Evolutionary conservation across 2,888 invertebrate genomes (phyloP).

Genomic region (Dryococelus australis): DNA sequence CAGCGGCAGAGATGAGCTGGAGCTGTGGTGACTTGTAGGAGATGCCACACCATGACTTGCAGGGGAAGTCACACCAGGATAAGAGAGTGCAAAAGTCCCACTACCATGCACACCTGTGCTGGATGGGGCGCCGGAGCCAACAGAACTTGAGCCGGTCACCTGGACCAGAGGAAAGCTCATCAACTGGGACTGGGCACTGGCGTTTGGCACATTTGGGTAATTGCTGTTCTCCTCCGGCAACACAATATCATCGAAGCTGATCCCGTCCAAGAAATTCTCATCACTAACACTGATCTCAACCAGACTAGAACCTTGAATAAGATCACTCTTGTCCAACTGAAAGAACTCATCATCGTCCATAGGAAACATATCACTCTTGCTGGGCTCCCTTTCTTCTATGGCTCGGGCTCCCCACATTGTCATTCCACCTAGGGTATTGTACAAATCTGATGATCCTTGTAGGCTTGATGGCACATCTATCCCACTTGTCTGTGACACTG

Average conservation of each 20-base stretch:
- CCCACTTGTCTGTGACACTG: conserved; percentile 55
- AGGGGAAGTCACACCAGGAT: conserved; percentile 51
- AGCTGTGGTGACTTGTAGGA: conserved; percentile 72
- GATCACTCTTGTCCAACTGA: conserved; percentile 76
- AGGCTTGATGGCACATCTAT: conserved; percentile 52
- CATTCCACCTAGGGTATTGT: conserved; percentile 58
- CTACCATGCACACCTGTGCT: conserved; percentile 49
- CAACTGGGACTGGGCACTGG: conserved; percentile 25
- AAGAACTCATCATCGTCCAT: conserved; percentile 92
- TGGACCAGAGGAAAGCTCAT: conserved; percentile 47
- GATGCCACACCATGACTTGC: conserved; percentile 60
- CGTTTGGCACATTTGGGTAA: conserved; percentile 58
- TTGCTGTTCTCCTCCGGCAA: conserved; percentile 72
- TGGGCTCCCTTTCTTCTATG: conserved; percentile 35
- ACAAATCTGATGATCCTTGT: conserved; percentile 57
- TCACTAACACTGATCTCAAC: conserved; percentile 87
- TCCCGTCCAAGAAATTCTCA: conserved; percentile 80
- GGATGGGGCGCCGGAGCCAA: conserved; percentile 46
- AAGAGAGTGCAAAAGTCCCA: conserved; percentile 49
- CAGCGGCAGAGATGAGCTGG: conserved; percentile 63
- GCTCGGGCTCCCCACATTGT: conserved; percentile 57
- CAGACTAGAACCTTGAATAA: conserved; percentile 83
- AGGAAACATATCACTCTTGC: conserved; percentile 62
- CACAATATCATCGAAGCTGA: conserved; percentile 85
- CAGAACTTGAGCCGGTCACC: conserved; percentile 42